Base-by-base conservation (phyloP, 2,888 invertebrate genomes). In the Nipponacmea schrenckii region DNA sequence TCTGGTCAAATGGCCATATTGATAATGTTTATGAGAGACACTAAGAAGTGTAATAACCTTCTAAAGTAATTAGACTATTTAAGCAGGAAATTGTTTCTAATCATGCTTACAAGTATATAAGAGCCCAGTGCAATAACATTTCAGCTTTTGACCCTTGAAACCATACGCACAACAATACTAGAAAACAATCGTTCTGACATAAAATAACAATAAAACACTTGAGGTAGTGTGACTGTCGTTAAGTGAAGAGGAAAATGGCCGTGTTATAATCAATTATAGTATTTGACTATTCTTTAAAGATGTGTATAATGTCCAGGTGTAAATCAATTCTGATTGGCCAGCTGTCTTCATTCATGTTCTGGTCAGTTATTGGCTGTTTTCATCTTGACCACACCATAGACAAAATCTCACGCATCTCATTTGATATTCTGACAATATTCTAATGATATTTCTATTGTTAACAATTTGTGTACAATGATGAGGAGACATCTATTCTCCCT, bases 21-120 rank as follows among this genome's bases (percentile, higher is more conserved):
- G 56, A 15, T 24, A 24, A 20, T 56, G 56, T 56, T 56, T 56
- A 56, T 56, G 56, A 56, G 56, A 24, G 24, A 20, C 24, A 24
- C 10, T 24, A 24, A 56, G 24, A 24, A 56, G 56, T 56, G 56
- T 56, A 56, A 56, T 56, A 24, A 24, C 39, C 39, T 20, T 56
- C 24, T 20, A 56, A 24, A 56, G 56, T 56, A 56, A 56, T 56
- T 56, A 56, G 24, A 56, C 20, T 56, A 5, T 56, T 56, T 56
- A 56, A 56, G 56, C 56, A 56, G 56, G 56, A 56, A 56, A 56
- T 56, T 56, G 56, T 56, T 56, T 56, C 56, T 56, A 56, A 56
- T 56, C 56, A 56, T 56, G 56, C 56, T 56, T 56, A 56, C 56
- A 56, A 20, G 24, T 56, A 56, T 56, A 20, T 56, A 56, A 56